Base-by-base conservation (phyloP, 2,113 vertebrate genomes). In the Indicator indicator region DNA sequence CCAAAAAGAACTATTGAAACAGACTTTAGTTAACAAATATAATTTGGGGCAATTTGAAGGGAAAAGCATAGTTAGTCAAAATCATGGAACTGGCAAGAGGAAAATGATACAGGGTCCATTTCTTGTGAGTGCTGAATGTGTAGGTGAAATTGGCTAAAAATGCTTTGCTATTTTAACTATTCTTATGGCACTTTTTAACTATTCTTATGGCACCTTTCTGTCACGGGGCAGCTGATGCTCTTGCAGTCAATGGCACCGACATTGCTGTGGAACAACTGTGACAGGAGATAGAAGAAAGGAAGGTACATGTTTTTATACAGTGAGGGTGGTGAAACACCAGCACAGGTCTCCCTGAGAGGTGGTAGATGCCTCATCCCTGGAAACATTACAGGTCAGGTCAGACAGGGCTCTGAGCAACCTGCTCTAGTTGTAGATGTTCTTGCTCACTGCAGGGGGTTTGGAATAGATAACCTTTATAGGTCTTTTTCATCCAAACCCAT, bases 241-340 rank as follows among this genome's bases (percentile, higher is more conserved):
- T 0, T 68, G 23, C 26, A 71, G 62, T 68, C 58, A 36, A 11
- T 77, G 42, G 27, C 72, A 54, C 33, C 0, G 0, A 13, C 19
- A 26, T 17, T 69, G 54, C 33, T 78, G 28, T 64, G 59, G 26
- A 86, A 69, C 26, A 91, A 6, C 23, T 3, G 0, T 65, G 65
- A 8, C 23, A 67, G 83, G 79, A 80, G 36, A 19, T 15, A 9
- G 54, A 62, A 63, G n/a, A 36, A 89, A 32, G 60, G n/a, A 90
- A 69, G 18, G 27, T 9, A 6, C 9, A 12, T 30, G 38, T 9
- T 65, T 28, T 62, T 42, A 42, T 42, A 65, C 17, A 42, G 27
- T 9, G 27, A 20, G 27, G 38, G 16, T 42, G 38, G 38, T 65
- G 17, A 65, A 28, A 65, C 7, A 26, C 36, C 19, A 40, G 27